Evolutionary conservation across 2,113 vertebrate species (phyloP), one percentile per base, ranked within the genome.

Genomic region (Oxyura jamaicensis): DNA sequence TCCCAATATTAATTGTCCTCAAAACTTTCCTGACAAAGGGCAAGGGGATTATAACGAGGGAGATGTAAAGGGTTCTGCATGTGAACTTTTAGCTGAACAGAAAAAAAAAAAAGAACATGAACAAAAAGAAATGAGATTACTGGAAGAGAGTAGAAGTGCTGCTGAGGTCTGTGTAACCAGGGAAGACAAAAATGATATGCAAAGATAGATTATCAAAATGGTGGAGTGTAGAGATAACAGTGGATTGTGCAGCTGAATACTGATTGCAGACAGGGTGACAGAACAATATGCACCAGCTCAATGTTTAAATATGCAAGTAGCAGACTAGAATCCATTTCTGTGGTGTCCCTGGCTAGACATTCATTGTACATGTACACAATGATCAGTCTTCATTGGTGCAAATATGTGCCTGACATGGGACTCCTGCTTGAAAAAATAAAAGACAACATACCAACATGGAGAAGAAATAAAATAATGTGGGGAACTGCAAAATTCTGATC

Each of bases 181-280:
- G 60, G 77, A 93, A 88, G 15, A 83, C 17, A 74, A 91, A 83
- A 88, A 52, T 86, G 8, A 41, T 78, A 88, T 86, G 71, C 46
- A 83, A n/a, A 67, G 33, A 33, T 68, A 75, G 56, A 42, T 91
- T 65, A 81, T 75, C 56, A 88, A 86, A 81, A 86, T 60, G 39
- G 29, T 31, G 28, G 41, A 81, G 22, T 46, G 21, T 46, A 75
- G 65, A 9, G 4, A 17, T 71, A 88, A 56, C 11, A 31, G 56
- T 52, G 68, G 33, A n/a, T 78, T 95, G 42, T 96, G 88, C 35
- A 53, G 52, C 48, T 93, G 85, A 88, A 86, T 93, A 82, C 67
- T 94, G 68, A 75, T 93, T 81, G 31, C 48, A 60, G 56, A 7
- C 48, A 71, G 42, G 28, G 19, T 68, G 66, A 60, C 68, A 86